phyloP scores from a whole-genome alignment of 2,797 vertebrate species.

The Rhabdomys pumilio region DNA sequence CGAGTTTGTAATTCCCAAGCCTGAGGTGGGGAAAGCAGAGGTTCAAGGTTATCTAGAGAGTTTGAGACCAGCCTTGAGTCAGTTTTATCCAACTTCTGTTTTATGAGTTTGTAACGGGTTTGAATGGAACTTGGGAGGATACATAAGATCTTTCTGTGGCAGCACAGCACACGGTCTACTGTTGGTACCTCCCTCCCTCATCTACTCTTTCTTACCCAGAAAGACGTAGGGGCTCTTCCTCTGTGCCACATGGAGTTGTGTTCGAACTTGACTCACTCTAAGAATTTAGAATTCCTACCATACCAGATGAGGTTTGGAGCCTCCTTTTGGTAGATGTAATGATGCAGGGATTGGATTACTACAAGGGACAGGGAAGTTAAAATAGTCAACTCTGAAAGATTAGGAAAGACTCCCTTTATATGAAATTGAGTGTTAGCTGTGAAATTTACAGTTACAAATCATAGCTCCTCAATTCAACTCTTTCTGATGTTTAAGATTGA shows the following conservation, averaged over 20 bases:
- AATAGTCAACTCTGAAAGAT: neutral
- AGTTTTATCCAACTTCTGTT: constrained; percentile 59
- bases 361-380: constrained; percentile 2
- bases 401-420: constrained; percentile 14
- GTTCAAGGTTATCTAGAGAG: neutral
- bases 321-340: neutral
- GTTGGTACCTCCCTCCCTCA: neutral
- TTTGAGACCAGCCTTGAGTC: neutral
- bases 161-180: neutral
- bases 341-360: neutral
- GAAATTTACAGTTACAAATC: constrained; percentile 38
- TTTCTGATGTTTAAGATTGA: constrained; percentile 44
- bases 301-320: neutral
- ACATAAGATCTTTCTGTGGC: neutral
- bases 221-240: neutral
- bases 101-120: neutral
- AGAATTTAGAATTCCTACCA: neutral
- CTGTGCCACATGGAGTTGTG: neutral
- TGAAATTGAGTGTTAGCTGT: neutral
- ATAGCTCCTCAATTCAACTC: neutral
- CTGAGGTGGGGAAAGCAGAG: neutral
- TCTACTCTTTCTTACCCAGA: neutral
- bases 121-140: constrained; percentile 8
- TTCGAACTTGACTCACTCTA: neutral
- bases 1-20: neutral